Base-by-base conservation (phyloP, 2,113 vertebrate species). In the Sapajus apella region DNA sequence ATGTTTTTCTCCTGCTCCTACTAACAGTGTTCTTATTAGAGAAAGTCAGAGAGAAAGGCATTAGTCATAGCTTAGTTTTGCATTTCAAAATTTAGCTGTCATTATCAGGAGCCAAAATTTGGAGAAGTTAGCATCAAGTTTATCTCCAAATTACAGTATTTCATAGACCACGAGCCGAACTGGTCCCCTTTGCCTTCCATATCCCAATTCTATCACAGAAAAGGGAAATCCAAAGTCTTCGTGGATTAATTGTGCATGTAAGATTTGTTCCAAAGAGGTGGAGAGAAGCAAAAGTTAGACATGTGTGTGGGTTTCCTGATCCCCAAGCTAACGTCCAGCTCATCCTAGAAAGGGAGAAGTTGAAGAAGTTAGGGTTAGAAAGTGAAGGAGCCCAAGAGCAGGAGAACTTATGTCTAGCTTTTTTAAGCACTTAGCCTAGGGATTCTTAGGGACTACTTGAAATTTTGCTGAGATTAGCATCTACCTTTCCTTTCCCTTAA, bases 261-360 rank as follows among this genome's bases (percentile, higher is more conserved):
- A 10, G 40, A 20, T 17, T 47, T 77, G 4, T 45, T 12, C 17
- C 2, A 0, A 4, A 64, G 47, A 45, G 30, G 6, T 25, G 4
- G 32, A 21, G 27, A 27, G 6, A 37, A 25, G 30, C 17, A 13
- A 17, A 64, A 5, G 32, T 23, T 27, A 9, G 64, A 16, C 4
- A 1, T 6, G 12, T 17, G 8, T 5, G n/a, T 17, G 20, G 17
- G 30, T 35, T 40, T 77, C 50, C 32, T 45, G 23, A 47, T 68
- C 6, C 18, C 27, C 14, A 0, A 8, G 25, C 2, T 56, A 4
- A 8, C 5, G 16, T 45, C 50, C 23, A 13, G 3, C 8, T 85
- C 45, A 4, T 52, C n/a, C 47, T 58, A 35, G 88, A 58, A 17
- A 81, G 55, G 27, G 6, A 21, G 9, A 0, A 12, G 6, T 13